phyloP scores from a whole-genome alignment of 2,113 vertebrate genomes.

The Melanostigma gelatinosum region DNA sequence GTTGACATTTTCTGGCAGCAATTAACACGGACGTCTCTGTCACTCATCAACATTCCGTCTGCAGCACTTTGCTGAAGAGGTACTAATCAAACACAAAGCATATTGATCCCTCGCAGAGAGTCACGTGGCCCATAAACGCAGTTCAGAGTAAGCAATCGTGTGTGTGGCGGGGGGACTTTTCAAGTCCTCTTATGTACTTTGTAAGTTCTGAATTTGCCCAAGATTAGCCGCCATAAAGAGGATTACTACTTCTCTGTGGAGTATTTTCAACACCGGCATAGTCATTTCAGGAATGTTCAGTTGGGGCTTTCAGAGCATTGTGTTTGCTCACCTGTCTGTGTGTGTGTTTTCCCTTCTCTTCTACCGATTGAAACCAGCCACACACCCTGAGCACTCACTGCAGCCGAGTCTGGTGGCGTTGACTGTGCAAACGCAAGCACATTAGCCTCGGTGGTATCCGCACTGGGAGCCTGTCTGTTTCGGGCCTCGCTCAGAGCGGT shows the following conservation, averaged over 20 bases:
- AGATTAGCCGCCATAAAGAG: constrained; percentile 76
- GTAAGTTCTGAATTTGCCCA: constrained; percentile 68
- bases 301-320: constrained; percentile 66
- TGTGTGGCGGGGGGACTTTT: constrained; percentile 34
- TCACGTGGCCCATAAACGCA: constrained; percentile 16
- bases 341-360: constrained; percentile 62
- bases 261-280: constrained; percentile 72
- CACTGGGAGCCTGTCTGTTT: constrained; percentile 74
- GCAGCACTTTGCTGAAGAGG: constrained; percentile 42
- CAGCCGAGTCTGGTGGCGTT: constrained; percentile 40
- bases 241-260: constrained; percentile 71
- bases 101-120: constrained; percentile 37
- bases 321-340: constrained; percentile 81
- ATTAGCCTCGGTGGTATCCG: constrained; percentile 77
- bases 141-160: constrained; percentile 9
- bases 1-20: constrained; percentile 22
- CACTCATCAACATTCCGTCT: constrained; percentile 55
- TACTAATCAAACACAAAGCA: constrained; percentile 55
- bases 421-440: constrained; percentile 72
- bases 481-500: constrained; percentile 59
- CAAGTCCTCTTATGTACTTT: constrained; percentile 57
- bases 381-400: constrained; percentile 37
- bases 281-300: constrained; percentile 81
- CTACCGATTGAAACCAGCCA: constrained; percentile 50
- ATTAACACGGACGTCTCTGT: constrained; percentile 35